Conservation (phyloP, 2,113 vertebrate genomes). For the human region GRCh38 chr9:20646001-20646500, state of each 20-base stretch:
- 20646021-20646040: background rate
- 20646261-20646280: background rate
- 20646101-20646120: constrained; percentile 40
- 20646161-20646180: constrained; percentile 45
- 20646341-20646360: background rate
- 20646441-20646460: background rate
- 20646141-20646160: constrained; percentile 64
- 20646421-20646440: background rate
- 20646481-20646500: background rate
- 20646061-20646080: constrained; percentile 68
- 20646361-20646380: background rate
- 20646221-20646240: background rate
- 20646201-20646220: constrained; percentile 34
- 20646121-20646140: constrained; percentile 46
- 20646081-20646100: constrained; percentile 64
- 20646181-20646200: constrained; percentile 51
- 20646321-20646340: background rate
- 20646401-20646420: background rate
- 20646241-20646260: background rate
- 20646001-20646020: constrained; percentile 53
- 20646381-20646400: background rate
- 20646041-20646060: constrained; percentile 28
- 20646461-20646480: background rate
- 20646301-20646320: background rate
- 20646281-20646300: background rate